Conservation (phyloP, 2,797 vertebrate genomes). For the Simalia tracyae region DNA sequence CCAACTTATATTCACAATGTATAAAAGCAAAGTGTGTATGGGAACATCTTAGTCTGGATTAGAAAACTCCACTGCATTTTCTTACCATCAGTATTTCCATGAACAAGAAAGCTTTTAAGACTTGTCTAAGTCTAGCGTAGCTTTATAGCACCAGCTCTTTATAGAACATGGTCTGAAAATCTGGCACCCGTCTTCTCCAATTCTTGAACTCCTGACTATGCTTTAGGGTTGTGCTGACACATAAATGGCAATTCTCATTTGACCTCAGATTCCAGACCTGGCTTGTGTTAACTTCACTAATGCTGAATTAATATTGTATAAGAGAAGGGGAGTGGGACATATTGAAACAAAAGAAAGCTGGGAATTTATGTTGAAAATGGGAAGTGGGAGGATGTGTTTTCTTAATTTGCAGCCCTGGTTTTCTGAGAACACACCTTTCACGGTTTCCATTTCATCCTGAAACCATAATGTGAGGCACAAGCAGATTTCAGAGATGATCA, state of each 20-base stretch:
- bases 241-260: neutral
- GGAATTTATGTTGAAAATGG: neutral
- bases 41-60: neutral
- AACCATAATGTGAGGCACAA: neutral
- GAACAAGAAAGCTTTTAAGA: neutral
- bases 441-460: neutral
- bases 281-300: neutral
- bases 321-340: neutral
- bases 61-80: neutral
- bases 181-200: neutral
- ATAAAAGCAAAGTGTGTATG: slow-evolving; percentile 13
- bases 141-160: neutral
- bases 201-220: neutral
- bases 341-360: neutral
- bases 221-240: neutral
- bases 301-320: neutral
- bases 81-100: neutral
- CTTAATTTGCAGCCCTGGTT: neutral
- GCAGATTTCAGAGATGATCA: neutral
- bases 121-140: neutral
- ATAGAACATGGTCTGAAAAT: neutral
- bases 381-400: neutral
- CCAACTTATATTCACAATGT: slow-evolving; percentile 18
- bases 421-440: neutral
- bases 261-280: neutral